Conservation (phyloP, 2,888 invertebrate genomes). For the Lathronympha strigana region DNA sequence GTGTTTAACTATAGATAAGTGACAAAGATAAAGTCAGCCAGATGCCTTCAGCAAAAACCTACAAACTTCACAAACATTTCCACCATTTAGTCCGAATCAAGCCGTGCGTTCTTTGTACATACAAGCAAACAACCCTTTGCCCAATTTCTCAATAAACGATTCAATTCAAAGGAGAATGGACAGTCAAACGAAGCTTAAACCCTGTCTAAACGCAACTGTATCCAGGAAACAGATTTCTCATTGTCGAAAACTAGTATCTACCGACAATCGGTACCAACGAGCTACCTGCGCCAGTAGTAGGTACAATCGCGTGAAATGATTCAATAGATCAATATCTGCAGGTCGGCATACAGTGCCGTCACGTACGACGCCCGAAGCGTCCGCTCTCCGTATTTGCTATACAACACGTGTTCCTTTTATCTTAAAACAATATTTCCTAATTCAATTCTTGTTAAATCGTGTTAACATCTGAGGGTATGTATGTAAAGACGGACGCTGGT, state of each 20-base stretch:
- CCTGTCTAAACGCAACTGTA: slow-evolving; percentile 26
- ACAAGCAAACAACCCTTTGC: slow-evolving; percentile 11
- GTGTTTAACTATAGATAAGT: too few relatives aligned
- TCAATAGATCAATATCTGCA: slow-evolving; percentile 60
- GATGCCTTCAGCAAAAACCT: slow-evolving; percentile 1
- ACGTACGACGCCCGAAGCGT: slow-evolving; percentile 53
- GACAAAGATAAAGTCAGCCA: background rate
- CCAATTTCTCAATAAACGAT: slow-evolving; percentile 1
- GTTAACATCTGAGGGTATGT: slow-evolving; percentile 35
- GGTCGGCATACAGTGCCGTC: slow-evolving; percentile 55
- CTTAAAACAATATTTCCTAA: slow-evolving; percentile 52
- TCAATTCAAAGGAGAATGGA: slow-evolving; percentile 18
- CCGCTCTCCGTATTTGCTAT: slow-evolving; percentile 49
- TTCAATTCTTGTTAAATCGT: slow-evolving; percentile 45
- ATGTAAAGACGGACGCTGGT: slow-evolving; percentile 26
- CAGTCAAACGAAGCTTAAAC: slow-evolving; percentile 15
- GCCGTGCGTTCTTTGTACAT: slow-evolving; percentile 6
- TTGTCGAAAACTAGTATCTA: slow-evolving; percentile 37
- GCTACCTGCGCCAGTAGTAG: slow-evolving; percentile 50
- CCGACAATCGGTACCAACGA: slow-evolving; percentile 44
- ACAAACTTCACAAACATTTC: background rate
- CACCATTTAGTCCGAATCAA: background rate
- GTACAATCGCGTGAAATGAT: slow-evolving; percentile 62
- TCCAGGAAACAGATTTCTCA: slow-evolving; percentile 33
- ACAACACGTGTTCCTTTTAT: slow-evolving; percentile 53